Percentiles rank a stretch among this genome's conserved stretches.
These are phyloP conservation scores for Rosalia funebris DNA, from an alignment of 2,888 invertebrate genomes.

Conservation along the genomic window DNA sequence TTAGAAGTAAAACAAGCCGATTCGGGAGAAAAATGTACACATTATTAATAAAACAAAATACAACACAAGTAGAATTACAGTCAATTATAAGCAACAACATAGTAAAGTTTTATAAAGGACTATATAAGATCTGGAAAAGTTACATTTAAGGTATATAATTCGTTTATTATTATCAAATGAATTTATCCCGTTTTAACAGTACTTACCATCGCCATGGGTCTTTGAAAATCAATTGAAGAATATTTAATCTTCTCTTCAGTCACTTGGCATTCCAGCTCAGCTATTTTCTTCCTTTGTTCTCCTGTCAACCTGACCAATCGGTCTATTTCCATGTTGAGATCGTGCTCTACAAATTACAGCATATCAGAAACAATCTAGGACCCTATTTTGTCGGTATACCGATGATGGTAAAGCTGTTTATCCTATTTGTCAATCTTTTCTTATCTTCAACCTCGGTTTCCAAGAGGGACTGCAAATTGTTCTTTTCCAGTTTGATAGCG, in stretches of 20 bases:
- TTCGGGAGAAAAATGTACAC: no score
- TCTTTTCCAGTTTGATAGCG: slow-evolving; percentile 67
- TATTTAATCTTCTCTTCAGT: slow-evolving; percentile 12
- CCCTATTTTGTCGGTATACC: slow-evolving; percentile 60
- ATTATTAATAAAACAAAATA: no score
- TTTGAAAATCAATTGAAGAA: slow-evolving; percentile 6
- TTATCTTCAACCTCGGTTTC: slow-evolving; percentile 69
- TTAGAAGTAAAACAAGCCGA: no score
- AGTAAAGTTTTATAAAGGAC: no score
- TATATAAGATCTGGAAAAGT: no score
- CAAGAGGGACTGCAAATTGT: slow-evolving; percentile 68
- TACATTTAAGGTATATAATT: no score
- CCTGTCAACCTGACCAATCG: slow-evolving; percentile 63
- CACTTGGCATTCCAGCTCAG: slow-evolving; percentile 61
- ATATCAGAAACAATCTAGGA: background rate
- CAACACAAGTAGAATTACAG: no score
- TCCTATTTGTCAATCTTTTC: slow-evolving; percentile 67
- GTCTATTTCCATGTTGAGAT: slow-evolving; percentile 67
- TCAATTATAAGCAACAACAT: no score
- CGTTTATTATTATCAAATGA: no score
- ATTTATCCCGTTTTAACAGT: no score
- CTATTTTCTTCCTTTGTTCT: slow-evolving; percentile 63
- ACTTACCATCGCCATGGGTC: background rate
- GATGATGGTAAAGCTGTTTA: slow-evolving; percentile 71
- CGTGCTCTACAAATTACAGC: slow-evolving; percentile 62